Conservation (phyloP, 2,113 vertebrate genomes). For the Brachionichthys hirsutus region DNA sequence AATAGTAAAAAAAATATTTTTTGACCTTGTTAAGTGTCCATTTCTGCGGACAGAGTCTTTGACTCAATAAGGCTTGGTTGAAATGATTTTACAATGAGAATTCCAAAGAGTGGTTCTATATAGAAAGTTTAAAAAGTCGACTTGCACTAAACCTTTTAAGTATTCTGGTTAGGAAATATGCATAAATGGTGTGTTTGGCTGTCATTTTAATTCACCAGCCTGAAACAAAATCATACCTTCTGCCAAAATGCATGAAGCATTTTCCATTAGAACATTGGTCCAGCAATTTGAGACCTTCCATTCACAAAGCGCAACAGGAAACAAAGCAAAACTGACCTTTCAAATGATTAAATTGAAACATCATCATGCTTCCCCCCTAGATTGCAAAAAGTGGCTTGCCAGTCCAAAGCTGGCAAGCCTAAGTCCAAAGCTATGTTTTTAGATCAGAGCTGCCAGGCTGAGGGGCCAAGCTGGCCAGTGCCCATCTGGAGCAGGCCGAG, state of each 20-base stretch:
- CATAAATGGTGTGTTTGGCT: slow-evolving; percentile 50
- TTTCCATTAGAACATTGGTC: slow-evolving; percentile 59
- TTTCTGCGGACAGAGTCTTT: slow-evolving; percentile 39
- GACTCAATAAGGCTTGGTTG: slow-evolving; percentile 27
- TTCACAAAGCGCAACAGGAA: slow-evolving; percentile 63
- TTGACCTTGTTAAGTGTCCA: slow-evolving; percentile 25
- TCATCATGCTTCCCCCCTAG: slow-evolving; percentile 63
- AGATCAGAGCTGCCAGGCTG: slow-evolving; percentile 71
- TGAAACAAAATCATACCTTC: slow-evolving; percentile 52
- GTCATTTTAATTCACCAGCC: slow-evolving; percentile 50
- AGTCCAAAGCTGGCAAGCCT: slow-evolving; percentile 78
- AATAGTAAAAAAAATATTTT: slow-evolving; percentile 6
- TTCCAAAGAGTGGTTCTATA: slow-evolving; percentile 35
- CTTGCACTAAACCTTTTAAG: slow-evolving; percentile 47
- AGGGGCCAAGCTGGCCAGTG: slow-evolving; percentile 81
- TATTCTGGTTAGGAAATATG: slow-evolving; percentile 44
- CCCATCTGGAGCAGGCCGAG: slow-evolving; percentile 81
- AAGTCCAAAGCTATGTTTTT: slow-evolving; percentile 79
- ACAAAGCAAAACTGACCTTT: slow-evolving; percentile 76
- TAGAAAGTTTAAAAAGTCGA: slow-evolving; percentile 54
- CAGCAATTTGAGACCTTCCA: slow-evolving; percentile 64
- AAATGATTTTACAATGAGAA: slow-evolving; percentile 33
- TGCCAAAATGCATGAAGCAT: slow-evolving; percentile 62
- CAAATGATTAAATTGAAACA: slow-evolving; percentile 75
- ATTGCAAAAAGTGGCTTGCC: slow-evolving; percentile 80